A percentile compares a stretch with the other conserved stretches of the same genome.
Evolutionary conservation across 2,797 vertebrate genomes (phyloP).

Genomic region (Sebastes paucispinis): DNA sequence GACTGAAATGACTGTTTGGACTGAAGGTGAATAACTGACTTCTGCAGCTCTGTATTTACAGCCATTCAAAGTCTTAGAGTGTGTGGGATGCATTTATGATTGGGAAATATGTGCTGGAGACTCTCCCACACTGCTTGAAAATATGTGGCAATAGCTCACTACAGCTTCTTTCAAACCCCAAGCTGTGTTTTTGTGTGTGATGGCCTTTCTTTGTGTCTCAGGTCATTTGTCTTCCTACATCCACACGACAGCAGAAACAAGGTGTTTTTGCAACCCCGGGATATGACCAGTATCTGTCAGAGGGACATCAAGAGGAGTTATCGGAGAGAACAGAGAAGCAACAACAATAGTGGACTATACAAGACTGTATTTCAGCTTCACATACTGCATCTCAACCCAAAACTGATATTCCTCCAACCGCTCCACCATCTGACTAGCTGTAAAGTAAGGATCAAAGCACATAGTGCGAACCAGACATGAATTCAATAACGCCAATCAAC

Average conservation of each 20-base stretch:
- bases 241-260: constrained; percentile 21
- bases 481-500: constrained; percentile 1
- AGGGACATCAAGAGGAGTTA: constrained; percentile 3
- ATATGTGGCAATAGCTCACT: neutral
- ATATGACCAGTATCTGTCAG: constrained; percentile 34
- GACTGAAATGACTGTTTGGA: constrained; percentile 38
- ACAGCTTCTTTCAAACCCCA: neutral
- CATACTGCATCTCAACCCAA: neutral
- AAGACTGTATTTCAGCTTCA: neutral
- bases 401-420: neutral
- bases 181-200: neutral
- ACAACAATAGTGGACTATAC: neutral
- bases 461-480: neutral
- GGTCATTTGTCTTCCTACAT: constrained; percentile 49
- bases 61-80: neutral
- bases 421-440: neutral
- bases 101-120: neutral
- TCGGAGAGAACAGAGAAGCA: constrained; percentile 4
- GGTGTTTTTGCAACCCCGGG: constrained; percentile 22
- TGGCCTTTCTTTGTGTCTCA: constrained; percentile 20
- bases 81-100: neutral
- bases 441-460: neutral
- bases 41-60: constrained; percentile 8
- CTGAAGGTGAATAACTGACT: constrained; percentile 23
- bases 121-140: neutral